Base-by-base conservation (phyloP, 2,113 vertebrate species). In the Nanorana parkeri region DNA sequence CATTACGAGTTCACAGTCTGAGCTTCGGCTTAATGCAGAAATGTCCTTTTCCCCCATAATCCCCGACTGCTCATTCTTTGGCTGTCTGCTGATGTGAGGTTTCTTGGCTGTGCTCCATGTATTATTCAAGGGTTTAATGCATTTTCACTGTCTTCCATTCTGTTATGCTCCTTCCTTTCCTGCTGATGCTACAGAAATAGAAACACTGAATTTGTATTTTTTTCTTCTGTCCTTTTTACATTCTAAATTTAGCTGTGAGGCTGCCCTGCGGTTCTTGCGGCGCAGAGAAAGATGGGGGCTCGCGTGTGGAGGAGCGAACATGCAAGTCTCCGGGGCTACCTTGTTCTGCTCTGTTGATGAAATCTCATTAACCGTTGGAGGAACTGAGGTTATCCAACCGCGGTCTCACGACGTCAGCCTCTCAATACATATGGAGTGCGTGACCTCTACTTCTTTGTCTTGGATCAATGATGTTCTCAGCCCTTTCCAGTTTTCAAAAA, bases 171-270 rank as follows among this genome's bases (percentile, higher is more conserved):
- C 66, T 41, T 68, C 16, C 51, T 29, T 61, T 32, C 54, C 66
- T 80, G 66, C 66, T 80, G 52, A 60, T 60, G 54, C 28, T 17
- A 60, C 66, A 58, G 32, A 69, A 80, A 80, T 79, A 80, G 78
- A 71, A 80, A 80, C 78, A 71, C 66, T 69, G 78, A 80, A 61
- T 80, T 79, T 68, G 65, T 68, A 68, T 61, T 55, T 78, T 67
- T 19, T n/a, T n/a, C 1, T 10, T 3, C 32, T 69, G 2, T 58
- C 26, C 47, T 29, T 84, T 86, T 78, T 82, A 65, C 75, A 67
- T 29, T 15, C 71, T 32, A 80, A 78, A 52, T 78, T 80, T 80
- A 80, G 78, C 68, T 74, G 60, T 20, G 17, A 76, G 72, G 61
- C 1, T 11, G 69, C 26, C 69, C 41, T 17, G 58, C 68, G 47